Percentiles rank a stretch among this genome's conserved stretches.
Conservation (phyloP, 1,140 invertebrate genomes). For the Ceratosolen solmsi region DNA sequence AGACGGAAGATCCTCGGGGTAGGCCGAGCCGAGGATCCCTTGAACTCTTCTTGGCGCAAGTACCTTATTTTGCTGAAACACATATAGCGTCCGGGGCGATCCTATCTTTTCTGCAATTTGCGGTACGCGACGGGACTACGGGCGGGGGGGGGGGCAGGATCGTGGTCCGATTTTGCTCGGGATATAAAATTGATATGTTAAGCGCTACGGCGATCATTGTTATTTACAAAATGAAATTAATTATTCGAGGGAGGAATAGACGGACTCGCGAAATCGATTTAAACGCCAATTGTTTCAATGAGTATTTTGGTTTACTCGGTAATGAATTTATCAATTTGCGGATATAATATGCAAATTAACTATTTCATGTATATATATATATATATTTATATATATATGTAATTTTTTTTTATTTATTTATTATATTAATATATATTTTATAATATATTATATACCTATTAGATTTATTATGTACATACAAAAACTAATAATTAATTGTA, state of each 20-base stretch:
- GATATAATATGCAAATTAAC: too few species aligned
- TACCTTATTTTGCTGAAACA: slow-evolving; percentile 18
- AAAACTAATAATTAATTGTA: not conserved
- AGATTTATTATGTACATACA: not conserved
- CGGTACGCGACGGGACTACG: slow-evolving; percentile 32
- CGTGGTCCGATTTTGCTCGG: not conserved
- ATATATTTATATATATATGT: too few species aligned
- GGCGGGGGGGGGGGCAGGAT: not conserved
- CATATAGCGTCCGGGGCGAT: slow-evolving; percentile 31
- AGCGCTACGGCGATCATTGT: slow-evolving; percentile 34
- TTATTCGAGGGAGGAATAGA: slow-evolving; percentile 27
- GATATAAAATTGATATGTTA: slow-evolving; percentile 41
- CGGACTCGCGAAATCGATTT: not conserved
- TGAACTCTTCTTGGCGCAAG: not conserved
- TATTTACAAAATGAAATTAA: slow-evolving; percentile 48
- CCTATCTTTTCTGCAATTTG: slow-evolving; percentile 48
- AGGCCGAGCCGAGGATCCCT: slow-evolving; percentile 9
- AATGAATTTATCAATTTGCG: too few species aligned
- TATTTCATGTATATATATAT: too few species aligned
- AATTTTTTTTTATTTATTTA: too few species aligned
- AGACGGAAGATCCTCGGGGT: slow-evolving; percentile 29
- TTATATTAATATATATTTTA: too few species aligned
- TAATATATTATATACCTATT: too few species aligned
- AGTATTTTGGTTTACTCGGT: too few species aligned
- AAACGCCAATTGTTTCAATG: not conserved